A percentile compares a stretch with the other conserved stretches of the same genome.
Evolutionary conservation across 2,888 invertebrate species (phyloP).

Genomic region (Anorthoa munda): DNA sequence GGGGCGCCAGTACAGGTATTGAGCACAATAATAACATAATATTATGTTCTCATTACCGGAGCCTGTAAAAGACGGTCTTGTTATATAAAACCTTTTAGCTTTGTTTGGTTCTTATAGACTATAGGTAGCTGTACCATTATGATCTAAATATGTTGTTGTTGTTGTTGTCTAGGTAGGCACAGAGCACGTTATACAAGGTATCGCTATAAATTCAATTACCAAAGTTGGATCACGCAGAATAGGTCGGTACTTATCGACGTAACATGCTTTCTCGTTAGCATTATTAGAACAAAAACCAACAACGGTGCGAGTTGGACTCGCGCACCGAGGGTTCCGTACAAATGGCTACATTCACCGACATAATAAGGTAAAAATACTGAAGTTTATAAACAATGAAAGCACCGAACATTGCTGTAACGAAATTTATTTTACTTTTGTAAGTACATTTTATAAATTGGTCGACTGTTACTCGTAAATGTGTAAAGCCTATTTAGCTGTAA

Average conservation of each 20-base stretch:
- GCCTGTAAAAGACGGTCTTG: conserved; percentile 18
- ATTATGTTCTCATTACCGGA: conserved; percentile 39
- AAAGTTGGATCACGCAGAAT: not conserved
- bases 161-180: not conserved
- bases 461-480: too few relatives aligned
- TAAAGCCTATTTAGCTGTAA: too few relatives aligned
- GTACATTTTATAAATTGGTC: too few relatives aligned
- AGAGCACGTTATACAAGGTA: not conserved
- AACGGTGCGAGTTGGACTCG: too few relatives aligned
- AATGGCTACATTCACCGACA: too few relatives aligned
- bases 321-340: too few relatives aligned
- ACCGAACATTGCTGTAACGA: too few relatives aligned
- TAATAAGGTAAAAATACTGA: too few relatives aligned
- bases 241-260: not conserved
- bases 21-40: conserved; percentile 26
- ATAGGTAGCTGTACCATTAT: not conserved
- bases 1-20: not conserved
- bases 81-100: conserved; percentile 37
- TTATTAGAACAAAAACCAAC: conserved; percentile 20
- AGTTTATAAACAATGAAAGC: too few relatives aligned
- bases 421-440: too few relatives aligned
- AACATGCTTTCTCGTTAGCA: conserved; percentile 28
- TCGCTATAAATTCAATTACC: conserved; percentile 21
- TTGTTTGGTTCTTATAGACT: conserved; percentile 8
- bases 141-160: conserved; percentile 26